These are phyloP conservation scores for Melanerpes aurifrons DNA, from an alignment of 2,113 vertebrate species.

Conservation along the genomic window DNA sequence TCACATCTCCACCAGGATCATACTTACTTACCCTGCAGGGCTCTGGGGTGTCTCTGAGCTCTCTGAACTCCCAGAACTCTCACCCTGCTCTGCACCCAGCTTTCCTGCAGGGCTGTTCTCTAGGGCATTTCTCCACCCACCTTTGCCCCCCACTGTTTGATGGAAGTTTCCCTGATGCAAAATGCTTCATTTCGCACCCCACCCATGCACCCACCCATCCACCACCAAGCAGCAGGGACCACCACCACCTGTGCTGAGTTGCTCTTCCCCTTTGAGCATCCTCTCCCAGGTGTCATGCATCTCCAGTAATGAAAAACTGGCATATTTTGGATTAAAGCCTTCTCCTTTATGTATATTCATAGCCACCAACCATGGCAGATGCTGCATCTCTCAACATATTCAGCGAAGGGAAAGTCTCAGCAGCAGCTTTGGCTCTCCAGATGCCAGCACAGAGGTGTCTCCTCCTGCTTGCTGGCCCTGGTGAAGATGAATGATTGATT, in stretches of 20 bases:
- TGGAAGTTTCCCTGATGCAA: background rate
- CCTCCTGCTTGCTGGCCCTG: background rate
- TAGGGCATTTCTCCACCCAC: background rate
- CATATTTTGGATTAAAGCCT: background rate
- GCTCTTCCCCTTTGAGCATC: background rate
- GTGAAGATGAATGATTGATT: conserved; percentile 23
- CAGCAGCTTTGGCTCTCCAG: conserved; percentile 19
- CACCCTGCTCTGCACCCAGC: background rate
- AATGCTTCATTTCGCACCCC: background rate
- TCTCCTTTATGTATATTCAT: background rate
- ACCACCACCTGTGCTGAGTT: background rate
- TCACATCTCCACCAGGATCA: background rate
- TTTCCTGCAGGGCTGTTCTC: background rate
- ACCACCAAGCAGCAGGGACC: background rate
- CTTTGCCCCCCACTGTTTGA: background rate
- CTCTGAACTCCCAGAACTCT: background rate
- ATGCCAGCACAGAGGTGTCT: background rate
- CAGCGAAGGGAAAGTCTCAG: background rate
- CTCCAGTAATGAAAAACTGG: background rate
- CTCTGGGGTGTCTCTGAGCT: background rate
- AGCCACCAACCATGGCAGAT: background rate
- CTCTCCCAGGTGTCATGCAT: background rate
- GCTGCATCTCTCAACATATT: background rate
- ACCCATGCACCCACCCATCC: background rate
- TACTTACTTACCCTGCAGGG: background rate